Base-by-base conservation (phyloP, 2,113 vertebrate species). In the Taurulus bubalis region DNA sequence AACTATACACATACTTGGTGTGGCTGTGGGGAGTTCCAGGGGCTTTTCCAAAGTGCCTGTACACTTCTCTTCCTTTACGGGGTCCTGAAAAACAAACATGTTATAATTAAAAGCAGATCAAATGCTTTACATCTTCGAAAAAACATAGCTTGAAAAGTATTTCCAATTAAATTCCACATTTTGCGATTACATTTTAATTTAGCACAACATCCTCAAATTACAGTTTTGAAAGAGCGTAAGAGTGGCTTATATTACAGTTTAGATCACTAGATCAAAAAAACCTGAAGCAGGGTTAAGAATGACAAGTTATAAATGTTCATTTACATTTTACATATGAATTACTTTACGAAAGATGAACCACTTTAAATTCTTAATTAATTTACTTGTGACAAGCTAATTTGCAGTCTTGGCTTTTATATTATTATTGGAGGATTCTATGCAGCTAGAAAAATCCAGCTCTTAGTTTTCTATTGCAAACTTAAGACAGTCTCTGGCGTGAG, bases 41-140 rank as follows among this genome's bases (percentile, higher is more conserved):
- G 24, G 97, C 97, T 85, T 97, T 97, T 87, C 97, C 97, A 22
- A 98, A 98, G 91, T 98, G 97, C 86, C 96, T 95, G 94, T 98
- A 98, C 71, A 97, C 97, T 92, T 96, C 93, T 70, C 97, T 94
- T 87, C 83, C 96, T 93, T 98, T 97, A 15, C 97, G 96, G 55
- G 97, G 97, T 83, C 97, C 97, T 98, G 82, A 4, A 81, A 12
- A 4, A 86, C 76, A 58, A 3, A 75, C 20, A 38, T 8, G 9
- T 3, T 45, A 0, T 47, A 18, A 71, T 36, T 22, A n/a, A 16
- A 65, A 75, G 0, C 14, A 49, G 1, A 28, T 36, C 8, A 36
- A 45, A 47, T 47, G 15, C 4, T 51, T 16, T 7, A 38, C 28
- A 56, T 1, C 14, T 36, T 62, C 4, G 15, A 3, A 18, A 24